A percentile compares a stretch with the other conserved stretches of the same genome.
These are phyloP conservation scores for Amblyopsis hoosieri DNA, from an alignment of 2,797 vertebrate species.

Conservation along the genomic window DNA sequence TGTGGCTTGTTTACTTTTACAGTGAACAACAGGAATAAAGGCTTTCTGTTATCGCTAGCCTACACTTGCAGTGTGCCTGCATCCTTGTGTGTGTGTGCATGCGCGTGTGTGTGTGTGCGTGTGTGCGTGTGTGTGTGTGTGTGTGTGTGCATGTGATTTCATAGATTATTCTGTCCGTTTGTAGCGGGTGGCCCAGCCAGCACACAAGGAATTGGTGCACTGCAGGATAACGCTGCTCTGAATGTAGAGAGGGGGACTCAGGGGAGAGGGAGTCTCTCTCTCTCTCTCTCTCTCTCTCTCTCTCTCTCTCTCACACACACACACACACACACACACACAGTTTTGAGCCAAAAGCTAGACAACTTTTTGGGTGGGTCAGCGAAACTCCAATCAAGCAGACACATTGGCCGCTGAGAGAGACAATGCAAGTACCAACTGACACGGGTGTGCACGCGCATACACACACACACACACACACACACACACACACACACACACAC, in stretches of 20 bases:
- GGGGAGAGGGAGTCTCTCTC: conserved; percentile 37
- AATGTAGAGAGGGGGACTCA: conserved; percentile 58
- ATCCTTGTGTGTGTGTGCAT: conserved; percentile 12
- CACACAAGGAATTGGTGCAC: conserved; percentile 63
- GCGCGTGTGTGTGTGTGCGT: neutral
- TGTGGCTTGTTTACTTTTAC: conserved; percentile 18
- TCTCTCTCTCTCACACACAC: conserved; percentile 7
- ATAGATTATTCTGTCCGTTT: conserved; percentile 61
- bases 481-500: conserved; percentile 11
- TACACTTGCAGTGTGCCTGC: conserved; percentile 8
- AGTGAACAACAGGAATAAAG: conserved; percentile 17
- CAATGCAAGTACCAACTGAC: conserved; percentile 9
- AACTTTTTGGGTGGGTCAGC: conserved; percentile 62
- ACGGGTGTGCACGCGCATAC: conserved; percentile 9
- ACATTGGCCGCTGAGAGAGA: conserved; percentile 60
- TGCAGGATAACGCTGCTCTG: conserved; percentile 61
- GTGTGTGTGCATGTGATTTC: conserved; percentile 16
- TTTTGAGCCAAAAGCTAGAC: conserved; percentile 50
- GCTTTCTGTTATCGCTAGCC: conserved; percentile 36
- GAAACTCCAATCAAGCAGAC: conserved; percentile 71
- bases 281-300: too few relatives aligned
- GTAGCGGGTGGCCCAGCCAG: conserved; percentile 19
- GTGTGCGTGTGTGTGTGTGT: neutral
- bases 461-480: conserved; percentile 8
- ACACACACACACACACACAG: conserved; percentile 30